Evolutionary conservation across 2,113 vertebrate species (phyloP), one percentile per base, ranked within the genome.

Genomic region (Hemibagrus wyckioides): DNA sequence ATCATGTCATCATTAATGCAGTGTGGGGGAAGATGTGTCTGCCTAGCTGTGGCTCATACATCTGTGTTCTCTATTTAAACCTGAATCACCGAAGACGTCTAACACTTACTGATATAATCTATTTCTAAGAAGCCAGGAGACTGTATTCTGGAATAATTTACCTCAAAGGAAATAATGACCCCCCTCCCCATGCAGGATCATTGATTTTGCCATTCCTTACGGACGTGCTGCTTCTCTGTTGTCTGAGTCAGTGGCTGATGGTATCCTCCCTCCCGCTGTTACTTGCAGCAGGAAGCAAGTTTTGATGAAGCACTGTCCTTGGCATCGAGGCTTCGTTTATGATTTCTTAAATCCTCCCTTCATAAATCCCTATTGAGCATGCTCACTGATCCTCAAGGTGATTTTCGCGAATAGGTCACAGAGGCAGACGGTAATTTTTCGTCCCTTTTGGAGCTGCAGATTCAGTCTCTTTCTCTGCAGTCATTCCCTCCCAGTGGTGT

Each of bases 371-470:
- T 54, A 36, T 11, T 71, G 39, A 36, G 48, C n/a, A 6, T 59
- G 57, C 86, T 84, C 83, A 65, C 65, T 82, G 52, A 83, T 81
- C 82, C 48, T 82, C 87, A 85, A 90, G 88, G 86, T 77, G 85
- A 85, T 88, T 25, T 90, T 86, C 61, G 75, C 59, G 76, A 89
- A 71, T 17, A 25, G 79, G 83, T 54, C n/a, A 0, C 86, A 87
- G 88, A 77, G 10, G 50, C 54, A 59, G 57, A 75, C 17, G 59
- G 6, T 80, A 61, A 14, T 88, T 71, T n/a, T 33, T 65, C 59
- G 41, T 41, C n/a, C 50, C 50, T 36, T 21, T 52, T 82, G 82
- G 33, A 63, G 33, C 39, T 85, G 54, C 41, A 79, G 73, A 25
- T 36, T 48, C 14, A 19, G 28, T 4, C 33, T 44, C 71, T 48